phyloP scores from a whole-genome alignment of 2,113 vertebrate species.

The Pygoscelis adeliae region DNA sequence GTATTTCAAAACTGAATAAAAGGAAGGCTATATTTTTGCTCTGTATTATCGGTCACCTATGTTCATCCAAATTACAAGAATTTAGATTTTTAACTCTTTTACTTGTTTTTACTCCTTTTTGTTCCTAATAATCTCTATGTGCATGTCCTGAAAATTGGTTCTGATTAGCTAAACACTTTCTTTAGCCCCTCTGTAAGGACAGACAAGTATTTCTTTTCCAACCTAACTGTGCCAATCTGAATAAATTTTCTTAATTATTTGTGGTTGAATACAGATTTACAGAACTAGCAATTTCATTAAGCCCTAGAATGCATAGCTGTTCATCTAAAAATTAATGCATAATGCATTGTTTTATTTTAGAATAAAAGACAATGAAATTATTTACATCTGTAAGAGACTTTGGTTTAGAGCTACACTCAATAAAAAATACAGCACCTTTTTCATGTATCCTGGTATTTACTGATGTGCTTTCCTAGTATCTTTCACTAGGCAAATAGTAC shows the following conservation, averaged over 20 bases:
- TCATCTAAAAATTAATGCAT: not conserved
- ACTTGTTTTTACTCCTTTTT: not conserved
- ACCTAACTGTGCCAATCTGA: not conserved
- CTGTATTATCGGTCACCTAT: not conserved
- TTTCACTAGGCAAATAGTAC: not conserved
- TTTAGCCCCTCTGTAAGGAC: not conserved
- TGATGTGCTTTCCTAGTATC: not conserved
- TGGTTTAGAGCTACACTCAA: not conserved
- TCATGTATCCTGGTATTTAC: not conserved
- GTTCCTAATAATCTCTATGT: not conserved
- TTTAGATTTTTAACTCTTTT: not conserved
- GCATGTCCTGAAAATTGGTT: not conserved
- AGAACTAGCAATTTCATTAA: not conserved
- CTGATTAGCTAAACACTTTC: not conserved
- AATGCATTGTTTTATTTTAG: not conserved
- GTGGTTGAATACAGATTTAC: not conserved
- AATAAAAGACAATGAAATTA: not conserved
- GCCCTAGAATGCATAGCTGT: not conserved
- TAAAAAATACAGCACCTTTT: not conserved
- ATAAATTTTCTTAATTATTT: not conserved
- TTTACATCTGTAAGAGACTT: not conserved
- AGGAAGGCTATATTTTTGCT: not conserved
- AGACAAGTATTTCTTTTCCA: not conserved
- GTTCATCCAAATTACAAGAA: not conserved
- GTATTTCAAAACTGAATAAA: slow-evolving; percentile 26